phyloP scores from a whole-genome alignment of 2,797 vertebrate genomes.

The Enteromius paludinosus region DNA sequence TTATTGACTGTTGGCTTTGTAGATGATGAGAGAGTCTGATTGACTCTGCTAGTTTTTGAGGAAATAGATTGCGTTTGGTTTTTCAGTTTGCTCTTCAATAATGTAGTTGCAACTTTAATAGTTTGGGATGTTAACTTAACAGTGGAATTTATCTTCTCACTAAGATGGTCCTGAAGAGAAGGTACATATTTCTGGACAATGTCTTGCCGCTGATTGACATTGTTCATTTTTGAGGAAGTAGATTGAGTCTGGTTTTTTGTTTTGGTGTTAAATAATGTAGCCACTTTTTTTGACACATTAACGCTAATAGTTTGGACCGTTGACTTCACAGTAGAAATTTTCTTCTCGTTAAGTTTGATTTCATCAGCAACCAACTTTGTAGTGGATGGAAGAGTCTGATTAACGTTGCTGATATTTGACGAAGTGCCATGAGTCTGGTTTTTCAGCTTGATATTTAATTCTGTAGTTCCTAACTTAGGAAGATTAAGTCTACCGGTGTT shows the following conservation, averaged over 20 bases:
- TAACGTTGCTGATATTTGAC: constrained; percentile 24
- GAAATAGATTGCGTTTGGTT: neutral
- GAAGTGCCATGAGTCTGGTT: constrained; percentile 15
- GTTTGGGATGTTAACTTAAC: neutral
- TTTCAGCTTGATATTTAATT: constrained; percentile 43
- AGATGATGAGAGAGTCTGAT: constrained; percentile 16
- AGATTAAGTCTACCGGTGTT: constrained; percentile 44
- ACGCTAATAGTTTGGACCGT: constrained; percentile 62
- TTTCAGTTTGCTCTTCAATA: constrained; percentile 41
- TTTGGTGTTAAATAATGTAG: constrained; percentile 52
- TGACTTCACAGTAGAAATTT: constrained; percentile 63
- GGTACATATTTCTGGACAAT: neutral
- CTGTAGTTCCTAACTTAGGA: constrained; percentile 59
- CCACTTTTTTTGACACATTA: constrained; percentile 62
- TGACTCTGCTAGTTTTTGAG: constrained; percentile 28
- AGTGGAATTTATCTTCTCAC: constrained; percentile 71
- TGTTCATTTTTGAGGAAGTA: constrained; percentile 27
- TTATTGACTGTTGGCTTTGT: neutral
- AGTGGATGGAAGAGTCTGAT: constrained; percentile 19
- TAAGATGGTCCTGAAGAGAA: constrained; percentile 56
- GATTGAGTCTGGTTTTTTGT: constrained; percentile 24
- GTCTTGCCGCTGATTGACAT: constrained; percentile 35
- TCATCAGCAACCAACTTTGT: constrained; percentile 31
- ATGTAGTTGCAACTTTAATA: neutral
- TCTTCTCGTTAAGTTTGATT: constrained; percentile 3